Evolutionary conservation across 1,140 invertebrate genomes (phyloP).

Genomic region (Dryas iulia): DNA sequence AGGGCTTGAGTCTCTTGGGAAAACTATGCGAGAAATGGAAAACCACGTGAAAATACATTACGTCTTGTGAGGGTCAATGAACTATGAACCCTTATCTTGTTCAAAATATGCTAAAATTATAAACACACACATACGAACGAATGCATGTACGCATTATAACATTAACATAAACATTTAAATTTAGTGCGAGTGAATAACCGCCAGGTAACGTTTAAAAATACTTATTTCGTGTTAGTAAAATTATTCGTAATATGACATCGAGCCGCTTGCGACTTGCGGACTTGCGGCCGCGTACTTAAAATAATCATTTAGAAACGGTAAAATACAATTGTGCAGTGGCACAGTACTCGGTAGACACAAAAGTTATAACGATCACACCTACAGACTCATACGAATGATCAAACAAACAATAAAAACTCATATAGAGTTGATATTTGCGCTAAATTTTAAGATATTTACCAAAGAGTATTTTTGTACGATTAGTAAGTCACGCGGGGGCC

Average conservation of each 20-base stretch:
- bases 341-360: no score
- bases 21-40: not conserved
- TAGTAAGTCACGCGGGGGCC: not conserved
- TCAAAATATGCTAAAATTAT: not conserved
- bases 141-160: not conserved
- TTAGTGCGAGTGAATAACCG: conserved; percentile 1
- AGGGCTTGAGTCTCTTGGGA: not conserved
- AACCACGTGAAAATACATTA: not conserved
- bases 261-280: not conserved
- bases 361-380: no score
- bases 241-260: not conserved
- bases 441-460: no score
- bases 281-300: no score
- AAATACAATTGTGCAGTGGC: no score
- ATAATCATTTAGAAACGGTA: no score
- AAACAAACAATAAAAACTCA: no score
- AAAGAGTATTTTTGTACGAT: not conserved
- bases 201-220: conserved; percentile 1
- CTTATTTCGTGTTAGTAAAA: not conserved
- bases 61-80: not conserved
- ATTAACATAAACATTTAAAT: conserved; percentile 2
- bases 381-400: no score
- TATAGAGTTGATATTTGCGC: no score
- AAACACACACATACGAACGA: not conserved
- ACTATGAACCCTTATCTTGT: not conserved